Conservation (phyloP, 2,888 invertebrate species). For the Taphrorychus bicolor region DNA sequence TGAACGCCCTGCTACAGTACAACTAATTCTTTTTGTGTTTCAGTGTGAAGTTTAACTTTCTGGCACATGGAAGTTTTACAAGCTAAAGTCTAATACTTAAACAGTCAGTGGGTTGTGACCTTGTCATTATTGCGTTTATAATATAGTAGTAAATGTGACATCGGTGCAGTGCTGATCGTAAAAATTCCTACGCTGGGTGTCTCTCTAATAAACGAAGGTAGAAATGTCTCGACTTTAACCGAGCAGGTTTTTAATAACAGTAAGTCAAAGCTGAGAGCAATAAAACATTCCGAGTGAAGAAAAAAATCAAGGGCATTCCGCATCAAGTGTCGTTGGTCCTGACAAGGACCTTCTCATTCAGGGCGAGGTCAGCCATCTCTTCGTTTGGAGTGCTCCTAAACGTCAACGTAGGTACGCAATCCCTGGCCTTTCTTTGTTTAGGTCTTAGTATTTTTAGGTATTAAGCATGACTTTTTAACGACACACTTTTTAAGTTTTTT, state of each 20-base stretch:
- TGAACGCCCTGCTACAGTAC: not conserved
- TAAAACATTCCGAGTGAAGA: constrained; percentile 2
- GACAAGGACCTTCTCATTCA: constrained; percentile 27
- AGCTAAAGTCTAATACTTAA: no score
- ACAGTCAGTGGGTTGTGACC: no score
- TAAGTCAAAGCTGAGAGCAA: constrained; percentile 7
- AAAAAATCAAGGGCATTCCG: constrained; percentile 16
- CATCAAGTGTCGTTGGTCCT: constrained; percentile 24
- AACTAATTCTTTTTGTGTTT: not conserved
- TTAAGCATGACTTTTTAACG: constrained; percentile 25
- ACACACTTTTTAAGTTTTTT: no score
- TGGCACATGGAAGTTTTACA: not conserved
- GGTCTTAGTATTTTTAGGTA: not conserved
- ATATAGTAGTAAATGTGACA: not conserved
- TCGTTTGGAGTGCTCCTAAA: constrained; percentile 31
- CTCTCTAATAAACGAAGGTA: not conserved
- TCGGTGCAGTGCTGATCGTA: not conserved
- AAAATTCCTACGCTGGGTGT: not conserved
- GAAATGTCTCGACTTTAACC: not conserved
- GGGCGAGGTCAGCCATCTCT: constrained; percentile 29
- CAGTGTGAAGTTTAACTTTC: not conserved
- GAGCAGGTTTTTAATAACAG: not conserved
- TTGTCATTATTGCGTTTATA: not conserved
- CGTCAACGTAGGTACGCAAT: constrained; percentile 24
- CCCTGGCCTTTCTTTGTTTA: constrained; percentile 7